Evolutionary conservation across 2,888 invertebrate species (phyloP).

Genomic region (Volucella inanis): DNA sequence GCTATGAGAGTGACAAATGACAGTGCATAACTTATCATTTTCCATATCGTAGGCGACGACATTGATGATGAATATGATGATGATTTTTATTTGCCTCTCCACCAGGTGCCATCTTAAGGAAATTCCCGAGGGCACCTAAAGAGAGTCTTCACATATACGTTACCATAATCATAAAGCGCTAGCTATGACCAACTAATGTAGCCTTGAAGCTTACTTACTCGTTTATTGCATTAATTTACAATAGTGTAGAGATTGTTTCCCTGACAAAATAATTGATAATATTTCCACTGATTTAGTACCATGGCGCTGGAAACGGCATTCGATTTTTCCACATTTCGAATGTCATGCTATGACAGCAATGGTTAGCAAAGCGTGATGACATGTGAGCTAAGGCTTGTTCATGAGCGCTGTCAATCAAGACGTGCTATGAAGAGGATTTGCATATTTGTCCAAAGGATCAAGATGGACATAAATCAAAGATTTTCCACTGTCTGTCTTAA

Average conservation of each 20-base stretch:
- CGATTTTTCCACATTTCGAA: constrained; percentile 40
- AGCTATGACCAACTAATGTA: not conserved
- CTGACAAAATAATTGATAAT: constrained; percentile 72
- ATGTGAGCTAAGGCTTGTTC: constrained; percentile 37
- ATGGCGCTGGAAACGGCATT: constrained; percentile 45
- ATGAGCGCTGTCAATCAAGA: constrained; percentile 61
- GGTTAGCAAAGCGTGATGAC: constrained; percentile 20
- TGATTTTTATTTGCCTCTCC: constrained; percentile 36
- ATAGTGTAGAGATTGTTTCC: constrained; percentile 36
- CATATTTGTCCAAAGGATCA: constrained; percentile 72
- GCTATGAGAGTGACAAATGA: too few species aligned
- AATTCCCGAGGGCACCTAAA: constrained; percentile 29
- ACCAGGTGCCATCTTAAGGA: constrained; percentile 52
- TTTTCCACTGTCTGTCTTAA: constrained; percentile 21
- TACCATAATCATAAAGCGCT: not conserved
- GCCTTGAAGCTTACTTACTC: constrained; percentile 30
- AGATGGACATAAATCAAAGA: constrained; percentile 68
- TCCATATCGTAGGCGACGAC: constrained; percentile 18
- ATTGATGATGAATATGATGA: constrained; percentile 59
- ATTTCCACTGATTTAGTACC: constrained; percentile 67
- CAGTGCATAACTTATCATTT: constrained; percentile 16
- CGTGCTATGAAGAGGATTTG: constrained; percentile 55
- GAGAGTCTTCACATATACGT: constrained; percentile 21
- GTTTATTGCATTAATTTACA: constrained; percentile 40
- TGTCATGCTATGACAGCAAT: constrained; percentile 29